Base-by-base conservation (phyloP, 2,113 vertebrate species). In the Bos indicus region DNA sequence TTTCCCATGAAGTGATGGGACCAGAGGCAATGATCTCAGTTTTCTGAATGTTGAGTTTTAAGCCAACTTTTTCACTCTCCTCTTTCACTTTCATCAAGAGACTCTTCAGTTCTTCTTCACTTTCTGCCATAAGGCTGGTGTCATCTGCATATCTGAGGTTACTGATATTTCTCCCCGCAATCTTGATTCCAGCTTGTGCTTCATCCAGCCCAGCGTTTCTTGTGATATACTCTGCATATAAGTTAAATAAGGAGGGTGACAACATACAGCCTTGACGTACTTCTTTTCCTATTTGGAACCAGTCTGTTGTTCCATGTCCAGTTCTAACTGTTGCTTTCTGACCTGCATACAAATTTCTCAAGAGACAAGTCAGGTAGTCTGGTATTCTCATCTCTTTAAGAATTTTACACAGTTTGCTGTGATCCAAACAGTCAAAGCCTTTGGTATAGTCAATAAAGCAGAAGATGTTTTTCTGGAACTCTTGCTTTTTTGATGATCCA, bases 191-290 rank as follows among this genome's bases (percentile, higher is more conserved):
- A 40, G 19, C 10, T 23, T 71, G 23, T 71, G n/a, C n/a, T 40
- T 71, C n/a, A 23, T 23, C n/a, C n/a, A 71, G 67, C 67, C 19
- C 19, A 71, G n/a, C 19, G 3, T 71, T 21, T 71, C 4, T 0
- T 10, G 36, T 71, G n/a, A 36, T 40, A 3, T 71, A 40, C 19
- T 71, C 67, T 36, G 10, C 5, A 40, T 71, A 71, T 12, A 40
- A 40, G 19, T 23, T 67, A 67, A 67, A 36, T 67, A 40, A 40
- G 9, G 2, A 36, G 5, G 5, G 2, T 71, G n/a, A 71, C 67
- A 23, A 71, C 23, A 23, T 40, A 71, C 10, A 40, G n/a, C 19
- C 19, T 71, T 71, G n/a, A 71, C 2, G 0, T 71, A 71, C 4
- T 71, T 5, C 17, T 71, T 71, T 71, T 40, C n/a, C 67, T 71